Conservation (phyloP, 1,140 invertebrate species). For the Cylas formicarius region DNA sequence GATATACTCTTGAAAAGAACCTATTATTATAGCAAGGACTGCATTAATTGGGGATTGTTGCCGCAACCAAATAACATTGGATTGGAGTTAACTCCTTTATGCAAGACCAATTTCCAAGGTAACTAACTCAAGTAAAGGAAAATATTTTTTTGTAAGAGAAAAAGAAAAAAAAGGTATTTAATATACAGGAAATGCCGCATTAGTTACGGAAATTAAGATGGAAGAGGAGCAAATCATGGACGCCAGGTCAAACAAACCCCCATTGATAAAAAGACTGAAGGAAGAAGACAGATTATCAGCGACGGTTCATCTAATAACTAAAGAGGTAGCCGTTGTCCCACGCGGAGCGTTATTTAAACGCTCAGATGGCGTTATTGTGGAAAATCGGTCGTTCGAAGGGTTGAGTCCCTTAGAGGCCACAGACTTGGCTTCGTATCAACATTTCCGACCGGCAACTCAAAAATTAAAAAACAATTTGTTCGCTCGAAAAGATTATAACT, state of each 20-base stretch:
- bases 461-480: constrained; percentile 66
- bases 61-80: constrained; percentile 53
- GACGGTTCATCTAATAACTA: constrained; percentile 58
- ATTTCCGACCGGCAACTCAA: constrained; percentile 55
- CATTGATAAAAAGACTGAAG: constrained; percentile 51
- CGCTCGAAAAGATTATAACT: constrained; percentile 66
- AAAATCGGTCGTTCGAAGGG: constrained; percentile 62
- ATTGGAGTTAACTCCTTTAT: constrained; percentile 51
- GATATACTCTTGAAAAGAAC: constrained; percentile 57
- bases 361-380: constrained; percentile 54
- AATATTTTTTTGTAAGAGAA: no score
- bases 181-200: constrained; percentile 47
- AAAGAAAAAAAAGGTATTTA: no score
- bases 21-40: constrained; percentile 65
- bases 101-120: constrained; percentile 44
- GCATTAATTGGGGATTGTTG: constrained; percentile 60
- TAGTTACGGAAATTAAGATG: constrained; percentile 44
- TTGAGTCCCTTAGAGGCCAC: constrained; percentile 51
- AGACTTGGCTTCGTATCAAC: constrained; percentile 58
- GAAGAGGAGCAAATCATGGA: constrained; percentile 38
- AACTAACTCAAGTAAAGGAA: no score
- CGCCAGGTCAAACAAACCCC: constrained; percentile 26
- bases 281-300: constrained; percentile 69
- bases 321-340: constrained; percentile 62
- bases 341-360: constrained; percentile 62